A percentile compares a stretch with the other conserved stretches of the same genome.
Evolutionary conservation across 2,888 invertebrate species (phyloP).

Genomic region (Lochmaea crataegi): DNA sequence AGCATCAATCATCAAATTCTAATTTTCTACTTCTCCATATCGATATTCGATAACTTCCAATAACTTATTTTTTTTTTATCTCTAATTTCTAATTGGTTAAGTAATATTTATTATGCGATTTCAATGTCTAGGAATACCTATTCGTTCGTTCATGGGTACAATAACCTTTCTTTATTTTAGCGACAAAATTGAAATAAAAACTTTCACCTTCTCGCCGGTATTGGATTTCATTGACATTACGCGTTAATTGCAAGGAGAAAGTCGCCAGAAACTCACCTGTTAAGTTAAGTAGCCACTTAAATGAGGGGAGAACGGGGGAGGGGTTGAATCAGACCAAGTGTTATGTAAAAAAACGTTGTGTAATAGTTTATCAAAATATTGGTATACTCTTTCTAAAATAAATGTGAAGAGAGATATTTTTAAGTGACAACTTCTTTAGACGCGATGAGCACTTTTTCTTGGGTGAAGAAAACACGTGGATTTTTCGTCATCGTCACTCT

Average conservation of each 20-base stretch:
- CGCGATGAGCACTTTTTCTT: too few species aligned
- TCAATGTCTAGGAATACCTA: slow-evolving; percentile 1
- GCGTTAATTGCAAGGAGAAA: background rate
- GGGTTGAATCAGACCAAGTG: background rate
- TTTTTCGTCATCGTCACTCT: too few species aligned
- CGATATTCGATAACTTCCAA: too few species aligned
- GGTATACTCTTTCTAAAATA: too few species aligned
- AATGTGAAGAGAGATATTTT: too few species aligned
- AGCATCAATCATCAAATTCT: too few species aligned
- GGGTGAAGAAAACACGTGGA: too few species aligned
- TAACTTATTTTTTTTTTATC: too few species aligned
- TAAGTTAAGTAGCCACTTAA: background rate
- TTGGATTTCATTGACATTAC: slow-evolving; percentile 10
- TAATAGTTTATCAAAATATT: background rate
- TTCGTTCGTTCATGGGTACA: background rate
- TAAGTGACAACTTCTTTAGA: too few species aligned
- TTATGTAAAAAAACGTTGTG: background rate
- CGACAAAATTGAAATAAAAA: background rate
- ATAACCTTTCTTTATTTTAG: slow-evolving; percentile 2
- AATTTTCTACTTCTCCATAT: too few species aligned
- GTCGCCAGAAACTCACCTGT: slow-evolving; percentile 10
- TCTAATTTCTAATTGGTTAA: too few species aligned
- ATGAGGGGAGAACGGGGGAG: background rate
- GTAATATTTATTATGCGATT: background rate
- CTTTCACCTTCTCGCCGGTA: slow-evolving; percentile 1